Conservation (phyloP, 2,888 invertebrate genomes). For the Anarsia innoxiella region DNA sequence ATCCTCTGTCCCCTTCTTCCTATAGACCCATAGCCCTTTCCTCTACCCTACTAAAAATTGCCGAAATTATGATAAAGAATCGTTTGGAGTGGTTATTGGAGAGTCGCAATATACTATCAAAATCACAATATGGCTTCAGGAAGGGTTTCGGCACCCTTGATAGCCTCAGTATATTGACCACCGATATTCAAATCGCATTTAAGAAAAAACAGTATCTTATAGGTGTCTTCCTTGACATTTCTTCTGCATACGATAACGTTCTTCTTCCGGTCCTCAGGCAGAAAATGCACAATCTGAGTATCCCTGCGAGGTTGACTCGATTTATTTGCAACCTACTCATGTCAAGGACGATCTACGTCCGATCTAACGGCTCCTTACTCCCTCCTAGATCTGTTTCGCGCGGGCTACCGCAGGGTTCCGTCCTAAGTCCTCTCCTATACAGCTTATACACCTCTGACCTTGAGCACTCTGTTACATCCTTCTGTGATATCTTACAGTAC, state of each 20-base stretch:
- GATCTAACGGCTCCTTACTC: slow-evolving; percentile 1
- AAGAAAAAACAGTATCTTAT: slow-evolving; percentile 2
- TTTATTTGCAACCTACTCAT: slow-evolving; percentile 17
- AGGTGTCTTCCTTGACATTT: slow-evolving; percentile 11
- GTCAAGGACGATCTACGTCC: slow-evolving; percentile 13
- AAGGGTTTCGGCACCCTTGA: slow-evolving; percentile 24
- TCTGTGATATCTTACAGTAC: slow-evolving; percentile 20
- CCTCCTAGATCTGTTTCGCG: slow-evolving; percentile 17
- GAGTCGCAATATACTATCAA: slow-evolving; percentile 12
- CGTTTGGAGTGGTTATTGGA: slow-evolving; percentile 23
- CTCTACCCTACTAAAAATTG: slow-evolving; percentile 17
- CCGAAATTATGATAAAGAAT: slow-evolving; percentile 22
- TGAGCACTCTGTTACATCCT: background rate
- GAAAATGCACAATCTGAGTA: slow-evolving; percentile 19
- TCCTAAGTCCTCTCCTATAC: background rate
- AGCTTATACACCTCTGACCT: background rate
- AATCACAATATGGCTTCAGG: slow-evolving; percentile 23
- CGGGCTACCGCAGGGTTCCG: slow-evolving; percentile 22
- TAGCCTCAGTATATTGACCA: slow-evolving; percentile 21
- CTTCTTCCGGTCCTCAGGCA: slow-evolving; percentile 10
- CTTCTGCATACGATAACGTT: slow-evolving; percentile 13
- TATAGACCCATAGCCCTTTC: slow-evolving; percentile 23
- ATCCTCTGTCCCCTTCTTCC: slow-evolving; percentile 11
- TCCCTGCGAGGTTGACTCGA: slow-evolving; percentile 19
- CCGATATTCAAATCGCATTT: slow-evolving; percentile 13